These are phyloP conservation scores for Caenorhabditis sp. DNA, from an alignment of 2,888 invertebrate species.

Conservation along the genomic window DNA sequence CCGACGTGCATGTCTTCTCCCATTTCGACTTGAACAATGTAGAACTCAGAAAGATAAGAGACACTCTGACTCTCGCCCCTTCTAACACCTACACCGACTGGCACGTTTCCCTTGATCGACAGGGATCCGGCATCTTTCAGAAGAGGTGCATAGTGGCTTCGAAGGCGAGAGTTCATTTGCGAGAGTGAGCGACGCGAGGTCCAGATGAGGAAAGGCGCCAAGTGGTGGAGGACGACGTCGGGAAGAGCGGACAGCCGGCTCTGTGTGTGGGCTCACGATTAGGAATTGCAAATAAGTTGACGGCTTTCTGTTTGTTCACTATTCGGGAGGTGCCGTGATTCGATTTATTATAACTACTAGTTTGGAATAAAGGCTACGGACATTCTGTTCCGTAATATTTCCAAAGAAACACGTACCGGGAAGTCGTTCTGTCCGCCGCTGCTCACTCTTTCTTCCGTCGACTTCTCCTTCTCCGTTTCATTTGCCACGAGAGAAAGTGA, in stretches of 20 bases:
- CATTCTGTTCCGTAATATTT: too few species aligned
- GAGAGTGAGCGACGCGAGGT: slow-evolving; percentile 22
- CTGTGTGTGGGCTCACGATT: neutral
- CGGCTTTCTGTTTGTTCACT: slow-evolving; percentile 5
- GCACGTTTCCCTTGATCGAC: slow-evolving; percentile 36
- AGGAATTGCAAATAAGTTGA: slow-evolving; percentile 3
- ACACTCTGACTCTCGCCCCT: neutral
- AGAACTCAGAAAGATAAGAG: slow-evolving; percentile 51
- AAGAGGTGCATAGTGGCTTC: neutral
- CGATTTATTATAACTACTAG: too few species aligned
- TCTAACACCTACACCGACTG: slow-evolving; percentile 42
- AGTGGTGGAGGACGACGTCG: slow-evolving; percentile 23
- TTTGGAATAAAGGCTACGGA: too few species aligned
- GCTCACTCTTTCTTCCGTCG: too few species aligned
- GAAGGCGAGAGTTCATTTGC: slow-evolving; percentile 24
- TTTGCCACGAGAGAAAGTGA: slow-evolving; percentile 2
- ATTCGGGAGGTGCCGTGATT: too few species aligned
- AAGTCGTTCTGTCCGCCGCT: too few species aligned
- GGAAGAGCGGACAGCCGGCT: slow-evolving; percentile 10
- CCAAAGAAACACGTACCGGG: too few species aligned
- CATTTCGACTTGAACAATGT: slow-evolving; percentile 29
- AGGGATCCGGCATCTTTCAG: neutral
- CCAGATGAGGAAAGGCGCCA: slow-evolving; percentile 28
- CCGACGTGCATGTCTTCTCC: slow-evolving; percentile 17
- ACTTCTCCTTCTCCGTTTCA: neutral